Base-by-base conservation (phyloP, 2,797 vertebrate species). In the Poecilia gillii region DNA sequence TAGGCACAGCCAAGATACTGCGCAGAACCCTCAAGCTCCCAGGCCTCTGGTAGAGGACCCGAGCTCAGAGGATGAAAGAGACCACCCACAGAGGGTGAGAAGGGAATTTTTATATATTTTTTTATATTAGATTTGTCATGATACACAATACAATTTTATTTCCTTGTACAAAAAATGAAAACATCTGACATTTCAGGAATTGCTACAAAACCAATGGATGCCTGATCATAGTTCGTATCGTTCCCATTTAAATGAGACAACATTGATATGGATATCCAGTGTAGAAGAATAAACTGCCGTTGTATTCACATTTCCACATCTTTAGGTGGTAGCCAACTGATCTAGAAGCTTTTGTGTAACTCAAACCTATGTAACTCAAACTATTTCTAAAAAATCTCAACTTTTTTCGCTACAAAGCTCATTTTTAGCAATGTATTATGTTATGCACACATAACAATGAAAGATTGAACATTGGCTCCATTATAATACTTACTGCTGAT, bases 201-300 rank as follows among this genome's bases (percentile, higher is more conserved):
- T n/a, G 16, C 9, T n/a, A 11, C 11, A 57, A 57, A 57, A 57
- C 53, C 53, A 51, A 25, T 55, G 3, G 3, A 55, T 25, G 3
- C 25, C n/a, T 25, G 53, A 55, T 55, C 53, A 55, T 1, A 55
- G 23, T n/a, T 55, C 84, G 80, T 84, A 81, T 76, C 80, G 81
- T n/a, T 45, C 39, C 23, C 25, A 14, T 70, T 45, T 62, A 79
- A 86, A 81, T 78, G 74, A 85, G 73, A 55, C 83, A 71, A 77
- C 75, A 73, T 70, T 82, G 78, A 82, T 85, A 80, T 74, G 72
- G 72, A 75, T 74, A 78, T 41, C 1, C 82, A 84, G 79, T 77
- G 78, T 73, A 83, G 51, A 83, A 64, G 45, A 45, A 25, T 14
- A 71, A 77, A 73, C 78, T 88, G 74, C 76, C 74, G 79, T 72